Conservation (phyloP, 1,140 invertebrate genomes). For the Ericerus pela region DNA sequence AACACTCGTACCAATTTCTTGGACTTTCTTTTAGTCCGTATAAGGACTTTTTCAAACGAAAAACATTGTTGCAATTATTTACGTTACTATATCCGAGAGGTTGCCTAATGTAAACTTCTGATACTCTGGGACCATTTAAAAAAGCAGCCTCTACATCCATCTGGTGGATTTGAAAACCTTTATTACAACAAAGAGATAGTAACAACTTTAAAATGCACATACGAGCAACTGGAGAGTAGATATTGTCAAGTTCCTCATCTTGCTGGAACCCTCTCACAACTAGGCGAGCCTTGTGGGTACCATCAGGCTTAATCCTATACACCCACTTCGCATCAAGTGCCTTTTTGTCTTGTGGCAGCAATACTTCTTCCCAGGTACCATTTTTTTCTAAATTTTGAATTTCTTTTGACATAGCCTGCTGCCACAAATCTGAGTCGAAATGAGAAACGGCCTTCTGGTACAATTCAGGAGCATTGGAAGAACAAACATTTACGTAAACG, state of each 20-base stretch:
- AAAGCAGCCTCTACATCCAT: slow-evolving; percentile 24
- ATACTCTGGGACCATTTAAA: slow-evolving; percentile 24
- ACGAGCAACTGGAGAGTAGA: slow-evolving; percentile 22
- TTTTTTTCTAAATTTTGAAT: slow-evolving; percentile 18
- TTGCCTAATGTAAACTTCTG: slow-evolving; percentile 25
- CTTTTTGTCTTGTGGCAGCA: slow-evolving; percentile 18
- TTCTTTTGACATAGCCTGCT: slow-evolving; percentile 16
- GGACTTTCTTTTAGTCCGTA: slow-evolving; percentile 24
- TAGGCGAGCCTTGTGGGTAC: slow-evolving; percentile 21
- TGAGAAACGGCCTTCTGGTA: background rate
- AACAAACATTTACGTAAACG: background rate
- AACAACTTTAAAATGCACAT: slow-evolving; percentile 20
- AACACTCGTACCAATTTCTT: slow-evolving; percentile 21
- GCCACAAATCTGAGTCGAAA: slow-evolving; percentile 10
- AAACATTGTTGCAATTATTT: background rate
- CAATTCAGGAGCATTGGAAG: background rate
- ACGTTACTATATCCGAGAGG: slow-evolving; percentile 20
- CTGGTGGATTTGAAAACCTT: slow-evolving; percentile 15
- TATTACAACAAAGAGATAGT: slow-evolving; percentile 16
- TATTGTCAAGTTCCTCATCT: slow-evolving; percentile 17
- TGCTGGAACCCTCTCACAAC: slow-evolving; percentile 21
- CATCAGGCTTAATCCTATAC: slow-evolving; percentile 20
- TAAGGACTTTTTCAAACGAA: slow-evolving; percentile 19
- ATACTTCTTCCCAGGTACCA: slow-evolving; percentile 21
- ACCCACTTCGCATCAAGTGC: slow-evolving; percentile 20